Percentiles rank a stretch among this genome's conserved stretches.
Conservation (phyloP, 2,888 invertebrate genomes). For the Caenorhabditis virilis region DNA sequence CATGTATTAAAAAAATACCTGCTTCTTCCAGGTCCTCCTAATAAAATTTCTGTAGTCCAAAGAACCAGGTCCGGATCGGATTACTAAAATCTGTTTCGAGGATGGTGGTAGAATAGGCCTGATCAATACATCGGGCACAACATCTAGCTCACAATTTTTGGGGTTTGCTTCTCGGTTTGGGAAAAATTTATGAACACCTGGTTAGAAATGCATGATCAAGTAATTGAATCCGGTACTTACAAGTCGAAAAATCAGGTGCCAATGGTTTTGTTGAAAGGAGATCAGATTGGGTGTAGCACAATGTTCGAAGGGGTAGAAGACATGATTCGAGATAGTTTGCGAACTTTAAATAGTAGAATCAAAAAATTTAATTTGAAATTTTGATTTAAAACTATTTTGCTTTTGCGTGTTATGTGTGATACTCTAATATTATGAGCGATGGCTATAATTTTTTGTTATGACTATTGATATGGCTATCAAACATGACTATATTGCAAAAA, state of each 20-base stretch:
- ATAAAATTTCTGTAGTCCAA: conserved; percentile 60
- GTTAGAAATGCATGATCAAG: neutral
- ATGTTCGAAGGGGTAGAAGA: conserved; percentile 59
- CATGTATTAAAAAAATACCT: conserved; percentile 7
- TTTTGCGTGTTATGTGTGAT: too few relatives aligned
- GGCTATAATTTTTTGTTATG: too few relatives aligned
- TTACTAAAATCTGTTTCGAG: conserved; percentile 46
- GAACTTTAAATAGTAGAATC: conserved; percentile 49
- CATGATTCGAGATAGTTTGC: conserved; percentile 66
- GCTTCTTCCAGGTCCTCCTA: conserved; percentile 61
- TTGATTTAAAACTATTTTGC: too few relatives aligned
- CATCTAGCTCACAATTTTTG: conserved; percentile 40
- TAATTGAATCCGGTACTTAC: conserved; percentile 33
- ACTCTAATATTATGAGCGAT: too few relatives aligned
- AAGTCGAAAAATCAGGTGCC: conserved; percentile 51
- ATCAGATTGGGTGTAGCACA: conserved; percentile 67
- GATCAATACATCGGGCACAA: conserved; percentile 41
- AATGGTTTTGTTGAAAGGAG: conserved; percentile 58
- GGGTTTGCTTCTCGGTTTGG: conserved; percentile 25
- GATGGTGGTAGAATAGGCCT: conserved; percentile 33
- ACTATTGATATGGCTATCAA: too few relatives aligned
- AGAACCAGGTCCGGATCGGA: conserved; percentile 56
- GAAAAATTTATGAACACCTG: conserved; percentile 37
- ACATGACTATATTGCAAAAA: too few relatives aligned
- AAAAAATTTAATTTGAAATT: conserved; percentile 7